Percentiles rank a stretch among this genome's conserved stretches.
Conservation (phyloP, 2,113 vertebrate genomes). For the Ageneiosus marmoratus region DNA sequence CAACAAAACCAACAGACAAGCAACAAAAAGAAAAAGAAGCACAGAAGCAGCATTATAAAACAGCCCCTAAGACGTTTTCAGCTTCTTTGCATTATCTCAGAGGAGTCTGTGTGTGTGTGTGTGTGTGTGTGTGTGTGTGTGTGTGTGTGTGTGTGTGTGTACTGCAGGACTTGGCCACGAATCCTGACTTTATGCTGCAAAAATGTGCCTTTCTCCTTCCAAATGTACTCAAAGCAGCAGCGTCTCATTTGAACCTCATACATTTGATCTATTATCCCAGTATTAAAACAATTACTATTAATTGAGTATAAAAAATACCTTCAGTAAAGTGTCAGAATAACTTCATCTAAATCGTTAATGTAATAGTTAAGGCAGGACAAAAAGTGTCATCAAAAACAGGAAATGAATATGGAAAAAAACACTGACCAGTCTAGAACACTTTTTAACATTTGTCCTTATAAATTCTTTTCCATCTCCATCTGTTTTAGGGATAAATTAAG, state of each 20-base stretch:
- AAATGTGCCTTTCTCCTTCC: slow-evolving; percentile 45
- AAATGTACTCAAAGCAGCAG: background rate
- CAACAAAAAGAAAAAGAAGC: background rate
- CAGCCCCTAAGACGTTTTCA: background rate
- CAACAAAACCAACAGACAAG: background rate
- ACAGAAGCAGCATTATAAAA: background rate
- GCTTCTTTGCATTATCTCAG: slow-evolving; percentile 42
- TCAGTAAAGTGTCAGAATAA: background rate
- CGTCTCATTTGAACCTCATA: slow-evolving; percentile 33
- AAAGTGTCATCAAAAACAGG: slow-evolving; percentile 5
- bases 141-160: slow-evolving; percentile 20
- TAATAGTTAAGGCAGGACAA: background rate
- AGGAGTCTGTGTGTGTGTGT: background rate
- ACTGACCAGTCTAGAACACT: background rate
- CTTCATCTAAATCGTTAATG: background rate
- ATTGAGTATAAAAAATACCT: slow-evolving; percentile 9
- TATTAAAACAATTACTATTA: background rate
- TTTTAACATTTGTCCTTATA: slow-evolving; percentile 8
- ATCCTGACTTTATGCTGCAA: slow-evolving; percentile 44
- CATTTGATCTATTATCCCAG: slow-evolving; percentile 14
- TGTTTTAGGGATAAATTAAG: slow-evolving; percentile 14
- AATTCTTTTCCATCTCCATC: slow-evolving; percentile 27
- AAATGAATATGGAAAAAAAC: slow-evolving; percentile 2
- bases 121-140: background rate
- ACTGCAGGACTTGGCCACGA: slow-evolving; percentile 38